A percentile compares a stretch with the other conserved stretches of the same genome.
Evolutionary conservation across 2,888 invertebrate species (phyloP).

Genomic region (Shargacucullia verbasci): DNA sequence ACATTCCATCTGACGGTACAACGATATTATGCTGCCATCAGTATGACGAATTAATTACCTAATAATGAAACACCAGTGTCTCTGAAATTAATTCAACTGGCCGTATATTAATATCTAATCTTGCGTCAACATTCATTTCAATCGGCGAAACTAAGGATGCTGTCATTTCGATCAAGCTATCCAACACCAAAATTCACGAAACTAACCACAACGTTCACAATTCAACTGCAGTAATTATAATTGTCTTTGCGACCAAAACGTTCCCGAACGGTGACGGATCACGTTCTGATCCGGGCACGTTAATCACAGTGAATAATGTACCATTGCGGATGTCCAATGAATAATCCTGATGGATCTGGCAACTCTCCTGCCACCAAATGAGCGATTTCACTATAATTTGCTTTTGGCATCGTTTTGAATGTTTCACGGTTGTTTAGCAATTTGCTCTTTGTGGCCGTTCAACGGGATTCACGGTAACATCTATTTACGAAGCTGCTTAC

Average conservation of each 20-base stretch:
- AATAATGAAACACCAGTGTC: too few relatives aligned
- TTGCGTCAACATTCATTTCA: slow-evolving; percentile 9
- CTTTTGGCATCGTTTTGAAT: slow-evolving; percentile 47
- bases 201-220: slow-evolving; percentile 32
- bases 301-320: slow-evolving; percentile 74
- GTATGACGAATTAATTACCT: too few relatives aligned
- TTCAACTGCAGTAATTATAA: slow-evolving; percentile 53
- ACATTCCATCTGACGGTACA: too few relatives aligned
- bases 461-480: background rate
- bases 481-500: too few relatives aligned
- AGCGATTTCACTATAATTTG: slow-evolving; percentile 44
- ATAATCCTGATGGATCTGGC: slow-evolving; percentile 64
- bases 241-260: slow-evolving; percentile 54
- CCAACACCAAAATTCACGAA: slow-evolving; percentile 12
- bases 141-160: slow-evolving; percentile 16
- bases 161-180: slow-evolving; percentile 11
- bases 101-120: slow-evolving; percentile 13
- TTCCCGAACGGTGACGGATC: slow-evolving; percentile 61
- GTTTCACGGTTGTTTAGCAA: slow-evolving; percentile 29
- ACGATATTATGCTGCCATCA: too few relatives aligned
- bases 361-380: slow-evolving; percentile 41
- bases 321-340: slow-evolving; percentile 59
- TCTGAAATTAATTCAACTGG: too few relatives aligned
- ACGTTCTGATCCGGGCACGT: slow-evolving; percentile 64
- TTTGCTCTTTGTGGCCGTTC: slow-evolving; percentile 17